Evolutionary conservation across 2,113 vertebrate genomes (phyloP).

Genomic region (Sterna hirundo): DNA sequence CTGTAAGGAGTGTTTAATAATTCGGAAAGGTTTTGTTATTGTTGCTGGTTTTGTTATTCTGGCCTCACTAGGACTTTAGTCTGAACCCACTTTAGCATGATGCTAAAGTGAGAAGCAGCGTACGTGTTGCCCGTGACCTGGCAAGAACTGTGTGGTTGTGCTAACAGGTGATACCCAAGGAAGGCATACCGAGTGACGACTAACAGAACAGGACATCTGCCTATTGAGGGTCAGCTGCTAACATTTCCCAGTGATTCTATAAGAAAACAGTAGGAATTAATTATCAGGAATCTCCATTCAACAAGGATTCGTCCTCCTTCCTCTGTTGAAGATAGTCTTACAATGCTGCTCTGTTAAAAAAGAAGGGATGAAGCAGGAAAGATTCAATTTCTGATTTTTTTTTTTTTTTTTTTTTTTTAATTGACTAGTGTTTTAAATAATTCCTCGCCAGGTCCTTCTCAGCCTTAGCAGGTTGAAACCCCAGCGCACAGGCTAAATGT

Average conservation of each 20-base stretch:
- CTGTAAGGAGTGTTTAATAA: not conserved
- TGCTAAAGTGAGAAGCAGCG: not conserved
- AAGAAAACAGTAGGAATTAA: not conserved
- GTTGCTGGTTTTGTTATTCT: not conserved
- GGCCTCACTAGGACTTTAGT: not conserved
- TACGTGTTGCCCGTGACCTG: not conserved
- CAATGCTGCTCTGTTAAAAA: accelerated
- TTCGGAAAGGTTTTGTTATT: not conserved
- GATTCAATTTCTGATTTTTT: not conserved
- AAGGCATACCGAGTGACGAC: not conserved
- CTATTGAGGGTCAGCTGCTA: not conserved
- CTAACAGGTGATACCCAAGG: not conserved
- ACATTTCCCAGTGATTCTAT: not conserved
- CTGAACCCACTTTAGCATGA: not conserved
- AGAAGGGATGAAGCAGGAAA: not conserved
- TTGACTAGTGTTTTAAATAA: not conserved
- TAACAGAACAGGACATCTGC: not conserved
- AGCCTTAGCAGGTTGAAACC: not conserved
- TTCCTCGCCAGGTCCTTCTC: not conserved
- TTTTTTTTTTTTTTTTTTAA: not conserved
- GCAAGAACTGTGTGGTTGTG: not conserved
- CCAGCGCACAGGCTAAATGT: not conserved
- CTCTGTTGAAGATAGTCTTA: not conserved
- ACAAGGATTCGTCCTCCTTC: not conserved
- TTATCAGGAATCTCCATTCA: not conserved